These are phyloP conservation scores for Eristalinus aeneus DNA, from an alignment of 2,888 invertebrate genomes.

Conservation along the genomic window DNA sequence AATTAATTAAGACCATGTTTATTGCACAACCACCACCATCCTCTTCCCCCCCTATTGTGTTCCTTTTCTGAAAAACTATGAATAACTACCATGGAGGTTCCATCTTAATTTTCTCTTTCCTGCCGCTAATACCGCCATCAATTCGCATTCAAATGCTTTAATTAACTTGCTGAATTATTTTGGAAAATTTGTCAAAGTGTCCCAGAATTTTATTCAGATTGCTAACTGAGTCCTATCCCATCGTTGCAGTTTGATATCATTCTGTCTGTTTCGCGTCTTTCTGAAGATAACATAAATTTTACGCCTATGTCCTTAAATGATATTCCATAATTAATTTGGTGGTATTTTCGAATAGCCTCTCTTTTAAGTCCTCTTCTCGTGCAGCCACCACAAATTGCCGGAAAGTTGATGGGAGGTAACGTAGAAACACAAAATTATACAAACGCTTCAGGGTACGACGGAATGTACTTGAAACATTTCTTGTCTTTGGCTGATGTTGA, in stretches of 20 bases:
- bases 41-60: not conserved
- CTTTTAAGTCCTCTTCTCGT: conserved; percentile 4
- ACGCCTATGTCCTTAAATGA: conserved; percentile 39
- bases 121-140: not conserved
- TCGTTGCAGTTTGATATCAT: too few species aligned
- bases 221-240: too few species aligned
- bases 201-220: conserved; percentile 50
- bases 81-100: not conserved
- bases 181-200: conserved; percentile 63
- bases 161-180: conserved; percentile 67
- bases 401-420: not conserved
- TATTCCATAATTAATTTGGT: conserved; percentile 41
- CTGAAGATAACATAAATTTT: conserved; percentile 30
- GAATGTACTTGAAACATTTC: too few species aligned
- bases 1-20: conserved; percentile 65
- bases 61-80: not conserved
- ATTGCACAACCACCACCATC: conserved; percentile 25
- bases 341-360: not conserved
- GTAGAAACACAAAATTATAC: too few species aligned
- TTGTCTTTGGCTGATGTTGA: too few species aligned
- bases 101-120: not conserved
- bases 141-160: conserved; percentile 33
- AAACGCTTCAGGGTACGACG: too few species aligned
- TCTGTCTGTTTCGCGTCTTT: not conserved
- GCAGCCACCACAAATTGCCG: not conserved